A percentile compares a stretch with the other conserved stretches of the same genome.
phyloP scores from a whole-genome alignment of 1,140 invertebrate genomes.

The Sweltsa coloradensis region DNA sequence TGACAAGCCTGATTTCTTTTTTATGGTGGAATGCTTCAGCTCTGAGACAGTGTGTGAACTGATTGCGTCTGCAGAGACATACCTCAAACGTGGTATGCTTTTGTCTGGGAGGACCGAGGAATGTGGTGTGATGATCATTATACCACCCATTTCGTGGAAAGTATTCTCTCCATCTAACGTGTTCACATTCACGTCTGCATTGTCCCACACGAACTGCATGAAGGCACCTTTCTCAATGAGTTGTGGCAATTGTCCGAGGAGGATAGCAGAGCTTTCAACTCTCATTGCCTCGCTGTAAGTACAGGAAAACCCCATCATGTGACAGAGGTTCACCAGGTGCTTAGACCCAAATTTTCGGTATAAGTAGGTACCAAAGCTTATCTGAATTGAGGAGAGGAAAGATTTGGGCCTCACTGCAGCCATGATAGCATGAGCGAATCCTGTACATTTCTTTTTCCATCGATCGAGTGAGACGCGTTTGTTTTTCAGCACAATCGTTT shows the following conservation, averaged over 20 bases:
- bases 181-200: slow-evolving; percentile 16
- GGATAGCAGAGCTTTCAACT: slow-evolving; percentile 13
- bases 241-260: slow-evolving; percentile 11
- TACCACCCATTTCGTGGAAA: slow-evolving; percentile 15
- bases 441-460: slow-evolving; percentile 14
- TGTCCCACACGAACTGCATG: slow-evolving; percentile 14
- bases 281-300: slow-evolving; percentile 14
- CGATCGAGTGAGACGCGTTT: slow-evolving; percentile 8
- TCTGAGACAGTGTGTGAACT: slow-evolving; percentile 2
- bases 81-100: slow-evolving; percentile 4
- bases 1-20: slow-evolving; percentile 3
- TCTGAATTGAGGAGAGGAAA: slow-evolving; percentile 13
- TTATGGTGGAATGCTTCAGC: not conserved
- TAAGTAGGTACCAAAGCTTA: slow-evolving; percentile 14
- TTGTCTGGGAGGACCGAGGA: slow-evolving; percentile 9
- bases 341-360: slow-evolving; percentile 19
- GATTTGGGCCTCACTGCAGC: slow-evolving; percentile 12
- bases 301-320: slow-evolving; percentile 13
- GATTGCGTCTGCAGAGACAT: slow-evolving; percentile 7
- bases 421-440: slow-evolving; percentile 12
- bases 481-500: slow-evolving; percentile 10
- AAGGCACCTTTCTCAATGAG: slow-evolving; percentile 15
- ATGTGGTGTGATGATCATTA: slow-evolving; percentile 13
- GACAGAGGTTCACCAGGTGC: slow-evolving; percentile 12
- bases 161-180: slow-evolving; percentile 14